A percentile compares a stretch with the other conserved stretches of the same genome.
Conservation (phyloP, 2,797 vertebrate genomes). For the Hydrophis major region DNA sequence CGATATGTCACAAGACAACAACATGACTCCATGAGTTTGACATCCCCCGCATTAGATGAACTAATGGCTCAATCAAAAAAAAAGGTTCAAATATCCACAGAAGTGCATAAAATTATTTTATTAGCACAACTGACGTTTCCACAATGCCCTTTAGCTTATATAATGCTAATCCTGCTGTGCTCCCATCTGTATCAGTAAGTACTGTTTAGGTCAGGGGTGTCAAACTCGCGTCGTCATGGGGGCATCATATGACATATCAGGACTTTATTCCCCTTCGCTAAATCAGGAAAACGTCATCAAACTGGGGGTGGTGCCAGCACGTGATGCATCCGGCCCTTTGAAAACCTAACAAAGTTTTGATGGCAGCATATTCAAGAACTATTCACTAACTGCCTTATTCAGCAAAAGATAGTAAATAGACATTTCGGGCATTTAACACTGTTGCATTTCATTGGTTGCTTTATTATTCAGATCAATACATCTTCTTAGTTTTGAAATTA, state of each 20-base stretch:
- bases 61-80: not conserved
- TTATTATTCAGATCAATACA: not conserved
- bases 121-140: not conserved
- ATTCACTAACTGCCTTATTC: not conserved
- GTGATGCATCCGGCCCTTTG: not conserved
- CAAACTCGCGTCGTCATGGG: no score
- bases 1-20: no score
- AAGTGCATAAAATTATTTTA: not conserved
- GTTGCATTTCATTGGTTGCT: not conserved
- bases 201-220: not conserved
- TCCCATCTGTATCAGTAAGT: not conserved
- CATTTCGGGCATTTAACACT: not conserved
- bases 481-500: not conserved
- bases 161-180: not conserved
- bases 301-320: no score
- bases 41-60: no score
- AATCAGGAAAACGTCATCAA: no score
- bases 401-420: not conserved
- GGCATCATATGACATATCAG: no score
- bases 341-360: not conserved
- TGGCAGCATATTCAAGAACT: not conserved
- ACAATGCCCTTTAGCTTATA: not conserved
- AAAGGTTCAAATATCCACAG: not conserved
- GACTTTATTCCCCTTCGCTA: no score
- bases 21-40: no score